Conservation (phyloP, 2,113 vertebrate genomes). For the Cavia aperea region DNA sequence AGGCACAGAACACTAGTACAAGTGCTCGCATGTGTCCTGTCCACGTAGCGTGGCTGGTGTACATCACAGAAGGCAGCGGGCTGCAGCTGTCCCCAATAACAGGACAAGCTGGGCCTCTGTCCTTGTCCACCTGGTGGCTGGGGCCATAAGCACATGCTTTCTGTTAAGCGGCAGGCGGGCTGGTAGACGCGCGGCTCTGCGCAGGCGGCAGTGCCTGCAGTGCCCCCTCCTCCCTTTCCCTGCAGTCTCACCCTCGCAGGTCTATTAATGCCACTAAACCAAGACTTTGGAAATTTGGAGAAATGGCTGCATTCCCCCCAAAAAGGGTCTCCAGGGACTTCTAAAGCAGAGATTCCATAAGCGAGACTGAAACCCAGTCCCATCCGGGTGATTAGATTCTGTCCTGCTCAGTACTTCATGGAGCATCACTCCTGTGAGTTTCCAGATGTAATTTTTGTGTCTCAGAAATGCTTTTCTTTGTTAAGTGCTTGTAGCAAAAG, state of each 20-base stretch:
- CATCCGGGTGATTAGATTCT: constrained; percentile 1
- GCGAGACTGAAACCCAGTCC: not conserved
- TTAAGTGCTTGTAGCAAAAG: constrained; percentile 42
- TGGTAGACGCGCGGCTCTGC: not conserved
- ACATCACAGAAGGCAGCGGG: not conserved
- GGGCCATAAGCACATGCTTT: constrained; percentile 48
- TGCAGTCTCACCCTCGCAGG: not conserved
- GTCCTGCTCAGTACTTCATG: not conserved
- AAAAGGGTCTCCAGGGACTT: constrained; percentile 13
- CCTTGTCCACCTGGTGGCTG: constrained; percentile 44
- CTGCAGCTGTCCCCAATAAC: constrained; percentile 49
- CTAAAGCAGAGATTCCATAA: constrained; percentile 19
- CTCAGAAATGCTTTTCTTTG: constrained; percentile 52
- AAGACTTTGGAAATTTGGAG: constrained; percentile 44
- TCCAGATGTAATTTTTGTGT: constrained; percentile 40
- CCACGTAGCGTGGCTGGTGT: not conserved
- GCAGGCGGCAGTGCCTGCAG: not conserved
- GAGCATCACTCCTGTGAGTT: constrained; percentile 19
- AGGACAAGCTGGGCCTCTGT: constrained; percentile 63
- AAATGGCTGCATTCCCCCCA: not conserved
- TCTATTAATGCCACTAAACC: constrained; percentile 56
- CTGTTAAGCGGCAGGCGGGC: constrained; percentile 51
- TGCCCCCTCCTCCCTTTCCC: not conserved
- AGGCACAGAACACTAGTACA: not conserved
- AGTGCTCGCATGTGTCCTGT: not conserved